Conservation (phyloP, 2,797 vertebrate species). For the Helostoma temminkii region DNA sequence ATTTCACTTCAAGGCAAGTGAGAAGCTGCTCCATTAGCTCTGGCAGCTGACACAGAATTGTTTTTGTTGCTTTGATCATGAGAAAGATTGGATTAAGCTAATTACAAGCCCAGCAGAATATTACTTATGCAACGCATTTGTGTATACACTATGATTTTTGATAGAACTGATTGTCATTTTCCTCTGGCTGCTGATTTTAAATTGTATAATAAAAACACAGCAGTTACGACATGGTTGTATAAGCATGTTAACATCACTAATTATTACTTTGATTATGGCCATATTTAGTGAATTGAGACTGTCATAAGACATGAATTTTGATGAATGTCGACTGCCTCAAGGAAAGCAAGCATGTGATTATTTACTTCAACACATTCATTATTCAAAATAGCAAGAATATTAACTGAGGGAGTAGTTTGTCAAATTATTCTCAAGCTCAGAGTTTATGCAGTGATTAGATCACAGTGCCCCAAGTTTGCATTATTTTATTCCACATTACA, state of each 20-base stretch:
- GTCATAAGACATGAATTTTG: conserved; percentile 39
- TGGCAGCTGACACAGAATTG: conserved; percentile 16
- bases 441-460: conserved; percentile 42
- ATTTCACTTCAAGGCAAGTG: conserved; percentile 26
- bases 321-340: conserved; percentile 42
- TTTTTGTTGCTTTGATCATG: conserved; percentile 57
- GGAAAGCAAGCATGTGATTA: conserved; percentile 31
- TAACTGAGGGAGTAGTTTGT: conserved; percentile 27
- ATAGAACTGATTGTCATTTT: conserved; percentile 51
- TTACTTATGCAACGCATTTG: conserved; percentile 17
- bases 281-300: conserved; percentile 35
- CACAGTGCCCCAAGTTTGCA: background rate
- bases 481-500: background rate
- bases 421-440: conserved; percentile 35
- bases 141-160: conserved; percentile 21
- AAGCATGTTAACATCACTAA: conserved; percentile 38
- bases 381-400: conserved; percentile 39
- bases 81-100: conserved; percentile 66
- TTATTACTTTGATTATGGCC: conserved; percentile 51
- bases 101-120: conserved; percentile 48
- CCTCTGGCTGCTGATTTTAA: conserved; percentile 46
- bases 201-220: conserved; percentile 22
- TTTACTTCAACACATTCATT: conserved; percentile 42
- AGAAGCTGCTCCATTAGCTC: conserved; percentile 14
- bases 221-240: conserved; percentile 5